Percentiles rank a stretch among this genome's conserved stretches.
phyloP scores from a whole-genome alignment of 2,797 vertebrate genomes.

The Rhinoraja longicauda region DNA sequence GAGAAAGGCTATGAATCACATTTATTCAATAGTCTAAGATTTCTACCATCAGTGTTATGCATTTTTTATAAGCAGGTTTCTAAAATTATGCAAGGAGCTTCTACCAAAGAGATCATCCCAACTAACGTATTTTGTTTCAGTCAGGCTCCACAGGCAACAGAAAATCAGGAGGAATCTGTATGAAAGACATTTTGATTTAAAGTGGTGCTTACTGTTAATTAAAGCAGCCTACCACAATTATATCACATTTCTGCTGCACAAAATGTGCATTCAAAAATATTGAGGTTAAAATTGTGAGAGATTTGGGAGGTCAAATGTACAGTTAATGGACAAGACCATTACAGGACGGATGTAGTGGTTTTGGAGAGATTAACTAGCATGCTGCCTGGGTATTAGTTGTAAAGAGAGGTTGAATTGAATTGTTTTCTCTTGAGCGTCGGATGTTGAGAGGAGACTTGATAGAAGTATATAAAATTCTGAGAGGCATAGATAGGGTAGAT shows the following conservation, averaged over 20 bases:
- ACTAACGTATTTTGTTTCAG: not conserved
- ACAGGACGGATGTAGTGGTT: too few species aligned
- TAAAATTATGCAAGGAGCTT: constrained; percentile 3
- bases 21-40: constrained; percentile 1
- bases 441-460: too few species aligned
- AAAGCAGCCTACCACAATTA: not conserved
- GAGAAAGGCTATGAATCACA: constrained; percentile 7
- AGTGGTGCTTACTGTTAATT: not conserved
- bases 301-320: too few species aligned
- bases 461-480: too few species aligned
- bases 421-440: too few species aligned
- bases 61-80: not conserved
- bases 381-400: too few species aligned
- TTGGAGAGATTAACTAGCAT: too few species aligned
- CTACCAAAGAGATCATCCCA: not conserved
- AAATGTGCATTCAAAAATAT: not conserved
- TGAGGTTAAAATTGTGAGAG: not conserved
- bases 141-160: not conserved
- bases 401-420: too few species aligned
- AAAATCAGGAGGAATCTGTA: not conserved
- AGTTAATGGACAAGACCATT: too few species aligned
- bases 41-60: not conserved
- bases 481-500: too few species aligned
- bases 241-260: not conserved
- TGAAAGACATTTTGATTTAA: not conserved